Percentiles rank a stretch among this genome's conserved stretches.
Conservation (phyloP, 1,140 invertebrate genomes). For the Apis mellifera region DNA sequence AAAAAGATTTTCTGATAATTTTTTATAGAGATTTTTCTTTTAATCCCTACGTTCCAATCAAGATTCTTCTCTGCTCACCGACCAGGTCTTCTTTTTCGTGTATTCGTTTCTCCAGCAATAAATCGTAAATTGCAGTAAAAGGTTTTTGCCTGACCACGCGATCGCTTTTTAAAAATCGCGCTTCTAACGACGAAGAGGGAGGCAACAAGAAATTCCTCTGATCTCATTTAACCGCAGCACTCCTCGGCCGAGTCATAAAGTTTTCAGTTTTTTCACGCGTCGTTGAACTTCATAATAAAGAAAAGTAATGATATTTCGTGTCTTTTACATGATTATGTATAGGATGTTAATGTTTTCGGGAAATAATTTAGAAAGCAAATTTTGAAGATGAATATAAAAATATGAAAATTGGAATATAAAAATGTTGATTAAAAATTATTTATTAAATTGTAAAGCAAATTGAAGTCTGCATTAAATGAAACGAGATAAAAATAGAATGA, state of each 20-base stretch:
- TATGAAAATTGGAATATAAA: no score
- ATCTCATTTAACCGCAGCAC: neutral
- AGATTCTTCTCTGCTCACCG: neutral
- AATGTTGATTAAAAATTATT: no score
- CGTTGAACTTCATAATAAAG: neutral
- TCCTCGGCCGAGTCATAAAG: neutral
- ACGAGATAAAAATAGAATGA: no score
- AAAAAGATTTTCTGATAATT: no score
- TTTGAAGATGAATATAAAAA: no score
- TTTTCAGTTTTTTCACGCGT: neutral
- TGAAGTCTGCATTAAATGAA: no score
- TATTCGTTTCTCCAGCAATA: neutral
- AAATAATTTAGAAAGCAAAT: neutral
- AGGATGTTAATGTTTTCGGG: no score
- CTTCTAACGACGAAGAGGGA: neutral
- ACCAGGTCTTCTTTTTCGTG: neutral
- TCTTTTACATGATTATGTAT: no score
- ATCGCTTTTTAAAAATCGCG: neutral
- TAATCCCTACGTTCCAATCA: no score
- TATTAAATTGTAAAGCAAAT: no score
- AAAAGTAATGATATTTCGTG: neutral
- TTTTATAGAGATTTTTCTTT: neutral
- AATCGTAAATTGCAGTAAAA: conserved; percentile 11
- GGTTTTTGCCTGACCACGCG: neutral
- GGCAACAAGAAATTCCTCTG: neutral